Percentiles rank a stretch among this genome's conserved stretches.
phyloP scores from a whole-genome alignment of 2,113 vertebrate genomes.

The Datnioides undecimradiatus region DNA sequence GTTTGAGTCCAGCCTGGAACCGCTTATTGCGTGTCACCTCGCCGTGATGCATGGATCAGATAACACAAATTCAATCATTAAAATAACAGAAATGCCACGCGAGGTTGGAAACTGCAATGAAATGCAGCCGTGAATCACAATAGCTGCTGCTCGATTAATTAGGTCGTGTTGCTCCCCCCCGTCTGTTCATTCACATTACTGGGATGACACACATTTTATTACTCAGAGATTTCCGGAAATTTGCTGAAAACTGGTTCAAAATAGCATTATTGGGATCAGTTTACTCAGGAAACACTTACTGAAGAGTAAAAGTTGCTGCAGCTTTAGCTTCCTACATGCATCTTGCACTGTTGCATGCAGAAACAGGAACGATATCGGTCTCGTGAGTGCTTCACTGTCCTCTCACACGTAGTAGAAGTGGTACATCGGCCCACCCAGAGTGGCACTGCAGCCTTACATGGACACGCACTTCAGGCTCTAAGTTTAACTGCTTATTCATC shows the following conservation, averaged over 20 bases:
- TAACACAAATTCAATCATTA: not conserved
- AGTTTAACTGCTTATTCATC: constrained; percentile 53
- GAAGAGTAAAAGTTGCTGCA: not conserved
- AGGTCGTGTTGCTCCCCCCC: not conserved
- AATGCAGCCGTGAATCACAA: not conserved
- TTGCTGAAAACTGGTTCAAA: not conserved
- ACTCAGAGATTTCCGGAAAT: not conserved
- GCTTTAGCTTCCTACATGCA: not conserved
- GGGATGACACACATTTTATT: not conserved
- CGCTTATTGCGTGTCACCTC: not conserved
- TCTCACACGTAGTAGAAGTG: not conserved
- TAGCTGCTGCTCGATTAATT: not conserved
- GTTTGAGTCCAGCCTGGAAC: not conserved
- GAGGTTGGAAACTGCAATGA: not conserved
- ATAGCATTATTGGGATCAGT: not conserved
- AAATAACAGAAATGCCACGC: not conserved
- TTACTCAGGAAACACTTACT: not conserved
- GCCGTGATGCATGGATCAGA: not conserved
- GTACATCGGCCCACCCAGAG: constrained; percentile 37
- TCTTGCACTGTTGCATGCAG: not conserved
- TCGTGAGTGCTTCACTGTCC: not conserved
- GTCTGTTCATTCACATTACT: not conserved
- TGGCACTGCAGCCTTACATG: constrained; percentile 67
- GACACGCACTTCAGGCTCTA: constrained; percentile 49
- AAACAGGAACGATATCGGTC: not conserved